Evolutionary conservation across 2,113 vertebrate species (phyloP).

Genomic region (Axis porcinus): DNA sequence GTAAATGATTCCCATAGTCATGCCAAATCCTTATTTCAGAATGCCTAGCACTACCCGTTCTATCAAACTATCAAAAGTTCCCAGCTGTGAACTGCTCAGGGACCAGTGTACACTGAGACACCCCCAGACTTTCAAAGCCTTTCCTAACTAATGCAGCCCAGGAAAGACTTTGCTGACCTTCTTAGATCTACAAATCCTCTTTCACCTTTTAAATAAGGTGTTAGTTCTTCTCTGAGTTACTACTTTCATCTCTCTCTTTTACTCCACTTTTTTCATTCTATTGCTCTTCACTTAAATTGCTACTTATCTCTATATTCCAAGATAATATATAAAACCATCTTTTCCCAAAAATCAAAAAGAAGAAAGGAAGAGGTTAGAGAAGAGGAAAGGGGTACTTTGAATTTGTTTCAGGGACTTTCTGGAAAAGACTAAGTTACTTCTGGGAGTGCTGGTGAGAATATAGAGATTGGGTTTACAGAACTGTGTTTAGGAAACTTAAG

Average conservation of each 20-base stretch:
- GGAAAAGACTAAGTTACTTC: neutral
- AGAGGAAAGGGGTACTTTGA: neutral
- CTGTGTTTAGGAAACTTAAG: neutral
- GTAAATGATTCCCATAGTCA: neutral
- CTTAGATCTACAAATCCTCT: slow-evolving; percentile 13
- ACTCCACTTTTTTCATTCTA: slow-evolving; percentile 8
- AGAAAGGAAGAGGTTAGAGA: neutral
- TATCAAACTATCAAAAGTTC: neutral
- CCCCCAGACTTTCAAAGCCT: neutral
- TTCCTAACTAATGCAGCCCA: neutral
- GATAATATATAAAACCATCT: neutral
- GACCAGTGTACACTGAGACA: neutral
- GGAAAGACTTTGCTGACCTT: slow-evolving; percentile 20
- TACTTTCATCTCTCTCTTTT: slow-evolving; percentile 37
- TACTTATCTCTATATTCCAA: neutral
- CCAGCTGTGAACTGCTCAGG: neutral
- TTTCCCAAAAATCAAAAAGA: neutral
- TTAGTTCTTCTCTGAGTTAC: neutral
- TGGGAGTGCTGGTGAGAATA: neutral
- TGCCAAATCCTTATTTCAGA: neutral
- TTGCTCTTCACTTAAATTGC: neutral
- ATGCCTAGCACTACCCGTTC: neutral
- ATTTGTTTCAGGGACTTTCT: neutral
- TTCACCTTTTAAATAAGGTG: slow-evolving; percentile 29
- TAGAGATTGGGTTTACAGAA: neutral